Base-by-base conservation (phyloP, 2,113 vertebrate species). In the Cranoglanis bouderius region DNA sequence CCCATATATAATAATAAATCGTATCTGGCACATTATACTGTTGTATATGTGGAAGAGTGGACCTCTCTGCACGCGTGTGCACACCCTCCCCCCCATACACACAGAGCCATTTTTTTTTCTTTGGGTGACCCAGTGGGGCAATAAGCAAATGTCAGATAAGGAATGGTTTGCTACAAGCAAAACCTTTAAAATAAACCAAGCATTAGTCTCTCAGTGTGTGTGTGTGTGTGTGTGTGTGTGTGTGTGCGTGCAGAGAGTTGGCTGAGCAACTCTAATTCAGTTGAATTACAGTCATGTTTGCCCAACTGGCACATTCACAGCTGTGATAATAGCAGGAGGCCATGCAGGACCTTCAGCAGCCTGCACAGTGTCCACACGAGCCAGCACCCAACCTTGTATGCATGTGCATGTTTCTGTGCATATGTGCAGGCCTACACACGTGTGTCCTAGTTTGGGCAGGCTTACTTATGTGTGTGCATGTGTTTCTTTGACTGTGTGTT, bases 181-280 rank as follows among this genome's bases (percentile, higher is more conserved):
- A 95, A 94, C 90, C 92, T 93, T 91, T 87, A 94, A 95, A 95
- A 95, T 93, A 96, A 96, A 96, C 94, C 95, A 94, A 93, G 91
- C 93, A 94, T 96, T 95, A 94, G 80, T 49, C 38, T 59, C 77
- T 32, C 85, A 89, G 90, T 29, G 43, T 77, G 40, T 49, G 21
- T 16, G 29, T 93, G 90, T 19, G 70, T 35, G 61, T 29, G 70
- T 74, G 43, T 77, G 74, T 46, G n/a, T 35, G 32, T 61, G 55
- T 40, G 82, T 43, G 32, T 57, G 75, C 3, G 43, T 24, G 51
- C 88, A 21, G 40, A 55, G 93, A 93, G 85, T 82, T 83, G 89
- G 90, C 88, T 24, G 38, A 81, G 92, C 84, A 89, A 86, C 93
- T 93, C 89, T 94, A 93, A 95, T 95, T 96, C 95, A 95, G 94